phyloP scores from a whole-genome alignment of 1,140 invertebrate species.

The Macrobrachium rosenbergii region DNA sequence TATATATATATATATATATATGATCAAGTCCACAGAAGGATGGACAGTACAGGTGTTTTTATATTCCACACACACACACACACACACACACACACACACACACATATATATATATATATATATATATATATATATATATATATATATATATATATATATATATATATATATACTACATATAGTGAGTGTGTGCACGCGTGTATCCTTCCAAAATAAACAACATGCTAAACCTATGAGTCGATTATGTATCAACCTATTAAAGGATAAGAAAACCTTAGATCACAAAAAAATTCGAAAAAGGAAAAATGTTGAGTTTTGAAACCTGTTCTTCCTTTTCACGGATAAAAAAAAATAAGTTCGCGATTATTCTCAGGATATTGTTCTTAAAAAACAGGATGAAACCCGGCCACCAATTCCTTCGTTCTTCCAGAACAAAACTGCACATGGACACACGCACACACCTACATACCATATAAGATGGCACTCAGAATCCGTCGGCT shows the following conservation, averaged over 20 bases:
- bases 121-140: slow-evolving; percentile 40
- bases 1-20: slow-evolving; percentile 46
- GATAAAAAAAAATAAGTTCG: no score
- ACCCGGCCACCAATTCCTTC: neutral
- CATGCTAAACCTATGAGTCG: neutral
- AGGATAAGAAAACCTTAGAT: no score
- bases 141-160: slow-evolving; percentile 31
- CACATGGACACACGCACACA: slow-evolving; percentile 7
- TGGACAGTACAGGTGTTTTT: slow-evolving; percentile 24
- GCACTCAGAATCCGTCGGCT: no score
- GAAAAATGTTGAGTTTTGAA: no score
- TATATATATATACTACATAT: slow-evolving; percentile 2
- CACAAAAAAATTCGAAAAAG: no score
- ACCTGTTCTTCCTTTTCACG: no score
- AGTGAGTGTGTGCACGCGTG: no score
- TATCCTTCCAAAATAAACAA: neutral
- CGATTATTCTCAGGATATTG: neutral
- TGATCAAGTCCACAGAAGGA: no score
- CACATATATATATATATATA: slow-evolving; percentile 40
- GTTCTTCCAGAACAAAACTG: neutral
- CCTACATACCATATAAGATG: neutral
- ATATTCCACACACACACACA: slow-evolving; percentile 9
- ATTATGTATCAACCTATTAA: neutral
- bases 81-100: neutral
- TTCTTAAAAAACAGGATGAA: neutral